Conservation (phyloP, 2,113 vertebrate genomes). For the Engystomops pustulosus region DNA sequence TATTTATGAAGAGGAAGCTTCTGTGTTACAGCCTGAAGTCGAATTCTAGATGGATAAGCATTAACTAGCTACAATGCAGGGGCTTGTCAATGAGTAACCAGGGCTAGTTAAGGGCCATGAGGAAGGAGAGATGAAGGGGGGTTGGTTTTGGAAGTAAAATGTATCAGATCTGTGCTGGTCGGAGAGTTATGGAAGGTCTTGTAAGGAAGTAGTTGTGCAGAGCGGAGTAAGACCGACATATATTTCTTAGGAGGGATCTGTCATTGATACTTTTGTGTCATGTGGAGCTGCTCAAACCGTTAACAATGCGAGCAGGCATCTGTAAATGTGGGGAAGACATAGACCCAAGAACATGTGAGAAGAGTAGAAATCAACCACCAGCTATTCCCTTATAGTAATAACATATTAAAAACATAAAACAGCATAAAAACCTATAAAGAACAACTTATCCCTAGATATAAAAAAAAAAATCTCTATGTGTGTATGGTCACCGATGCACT, state of each 20-base stretch:
- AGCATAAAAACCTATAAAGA: too few species aligned
- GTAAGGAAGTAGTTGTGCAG: conserved; percentile 37
- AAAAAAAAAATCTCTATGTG: neutral
- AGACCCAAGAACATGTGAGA: conserved; percentile 66
- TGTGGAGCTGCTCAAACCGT: conserved; percentile 65
- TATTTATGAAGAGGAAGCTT: conserved; percentile 26
- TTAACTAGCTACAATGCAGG: conserved; percentile 41
- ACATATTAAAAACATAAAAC: neutral
- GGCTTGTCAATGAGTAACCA: conserved; percentile 47
- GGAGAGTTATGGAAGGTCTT: neutral
- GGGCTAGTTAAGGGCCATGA: neutral
- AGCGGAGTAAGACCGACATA: neutral
- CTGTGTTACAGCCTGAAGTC: conserved; percentile 26
- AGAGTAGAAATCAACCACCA: conserved; percentile 61
- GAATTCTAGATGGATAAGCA: conserved; percentile 51
- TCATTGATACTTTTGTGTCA: conserved; percentile 65
- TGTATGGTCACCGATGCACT: too few species aligned
- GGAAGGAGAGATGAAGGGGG: too few species aligned
- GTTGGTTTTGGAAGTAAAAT: neutral
- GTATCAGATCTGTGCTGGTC: neutral
- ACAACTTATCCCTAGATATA: too few species aligned
- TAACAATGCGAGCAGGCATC: conserved; percentile 58
- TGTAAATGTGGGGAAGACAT: conserved; percentile 58
- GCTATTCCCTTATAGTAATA: neutral
- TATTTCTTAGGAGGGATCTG: conserved; percentile 52